A percentile compares a stretch with the other conserved stretches of the same genome.
Evolutionary conservation across 2,113 vertebrate species (phyloP).

Genomic region (Chlamydotis undulata): DNA sequence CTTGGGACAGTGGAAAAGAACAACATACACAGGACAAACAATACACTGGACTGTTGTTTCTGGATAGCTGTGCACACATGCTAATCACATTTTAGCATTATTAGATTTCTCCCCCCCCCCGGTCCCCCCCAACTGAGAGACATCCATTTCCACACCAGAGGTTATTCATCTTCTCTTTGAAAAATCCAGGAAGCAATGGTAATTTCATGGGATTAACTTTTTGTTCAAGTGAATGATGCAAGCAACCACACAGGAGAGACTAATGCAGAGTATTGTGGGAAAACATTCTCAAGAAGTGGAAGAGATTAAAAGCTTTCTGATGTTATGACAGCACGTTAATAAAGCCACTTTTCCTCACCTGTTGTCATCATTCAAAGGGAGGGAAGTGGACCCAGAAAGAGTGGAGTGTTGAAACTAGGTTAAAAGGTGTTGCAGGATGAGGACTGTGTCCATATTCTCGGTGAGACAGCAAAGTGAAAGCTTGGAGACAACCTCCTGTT

Average conservation of each 20-base stretch:
- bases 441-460: background rate
- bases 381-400: background rate
- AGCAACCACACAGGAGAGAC: background rate
- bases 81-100: background rate
- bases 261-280: background rate
- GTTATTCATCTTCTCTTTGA: background rate
- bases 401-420: background rate
- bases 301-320: background rate
- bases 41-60: background rate
- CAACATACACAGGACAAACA: background rate
- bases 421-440: background rate
- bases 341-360: background rate
- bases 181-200: background rate
- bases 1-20: background rate
- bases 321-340: background rate
- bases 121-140: background rate
- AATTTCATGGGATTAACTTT: background rate
- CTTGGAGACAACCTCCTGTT: background rate
- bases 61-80: background rate
- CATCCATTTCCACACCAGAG: background rate
- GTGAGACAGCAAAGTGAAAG: background rate
- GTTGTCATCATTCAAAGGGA: background rate
- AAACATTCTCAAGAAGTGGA: background rate
- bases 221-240: background rate
- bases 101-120: background rate